Base-by-base conservation (phyloP, 2,888 invertebrate species). In the Mythimna impura region DNA sequence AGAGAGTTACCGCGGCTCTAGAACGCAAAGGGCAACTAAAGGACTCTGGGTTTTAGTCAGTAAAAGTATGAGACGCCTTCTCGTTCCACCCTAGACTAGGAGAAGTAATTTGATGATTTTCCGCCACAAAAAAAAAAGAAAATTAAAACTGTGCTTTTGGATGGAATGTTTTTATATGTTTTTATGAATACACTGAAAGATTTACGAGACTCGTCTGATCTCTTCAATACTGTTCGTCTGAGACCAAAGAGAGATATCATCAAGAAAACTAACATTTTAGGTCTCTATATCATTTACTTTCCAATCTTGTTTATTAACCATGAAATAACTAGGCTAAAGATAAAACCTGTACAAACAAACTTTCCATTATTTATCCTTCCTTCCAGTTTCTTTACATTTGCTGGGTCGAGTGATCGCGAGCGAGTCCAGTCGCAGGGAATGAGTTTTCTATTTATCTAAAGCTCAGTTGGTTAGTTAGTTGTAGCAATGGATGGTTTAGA, bases 391-490 rank as follows among this genome's bases (percentile, higher is more conserved):
- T 86, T 50, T 82, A 87, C 66, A 73, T 89, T 89, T 86, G 89
- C 89, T 86, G 81, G 89, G 86, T 88, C 87, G 86, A 88, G 85
- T 87, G 90, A 90, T 91, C 88, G 86, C 86, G 73, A 81, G 63
- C 79, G 75, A 74, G 83, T 78, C 75, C 76, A 86, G 82, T 82
- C 84, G 84, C 80, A 81, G 84, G 86, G 84, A 90, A 90, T 88
- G 90, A 91, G 89, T 90, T 90, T 88, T 89, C 89, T 91, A 89
- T 92, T 90, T 91, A 90, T 90, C 88, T 90, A 89, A 90, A 88
- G 88, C 84, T 87, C 82, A 79, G 83, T 76, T 77, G 69, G 86
- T 87, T 83, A 83, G 85, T 88, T 88, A 84, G 87, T 82, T 86
- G 81, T 66, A 82, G 84, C 81, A 86, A 83, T 82, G 80, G 80